phyloP scores from a whole-genome alignment of 2,888 invertebrate genomes.

The Ornithoptera priamus region DNA sequence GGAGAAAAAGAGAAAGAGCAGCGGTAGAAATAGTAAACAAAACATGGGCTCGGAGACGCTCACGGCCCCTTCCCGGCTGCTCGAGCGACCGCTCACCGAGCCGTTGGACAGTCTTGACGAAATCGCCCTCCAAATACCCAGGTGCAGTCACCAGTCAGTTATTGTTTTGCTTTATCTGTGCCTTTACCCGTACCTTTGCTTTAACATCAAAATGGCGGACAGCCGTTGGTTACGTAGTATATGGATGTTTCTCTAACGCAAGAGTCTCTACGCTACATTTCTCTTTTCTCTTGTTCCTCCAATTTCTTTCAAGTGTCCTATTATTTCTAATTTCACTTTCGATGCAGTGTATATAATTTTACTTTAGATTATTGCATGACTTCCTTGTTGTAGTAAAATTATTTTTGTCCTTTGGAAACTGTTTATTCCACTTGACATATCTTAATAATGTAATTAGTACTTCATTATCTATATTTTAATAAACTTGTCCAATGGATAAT shows the following conservation, averaged over 20 bases:
- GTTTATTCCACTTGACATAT: too few species aligned
- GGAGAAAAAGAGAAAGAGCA: constrained; percentile 54
- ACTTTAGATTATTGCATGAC: not conserved
- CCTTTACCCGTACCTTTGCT: not conserved
- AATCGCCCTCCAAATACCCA: constrained; percentile 95
- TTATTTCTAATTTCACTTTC: not conserved
- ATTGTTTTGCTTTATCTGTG: constrained; percentile 17
- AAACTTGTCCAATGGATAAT: too few species aligned
- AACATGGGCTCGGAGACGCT: constrained; percentile 78
- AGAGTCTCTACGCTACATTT: not conserved
- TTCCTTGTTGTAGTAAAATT: not conserved
- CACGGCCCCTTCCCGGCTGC: constrained; percentile 89
- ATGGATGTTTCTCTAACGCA: not conserved
- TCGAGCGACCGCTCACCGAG: constrained; percentile 90
- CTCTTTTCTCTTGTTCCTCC: not conserved
- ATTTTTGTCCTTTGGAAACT: not conserved
- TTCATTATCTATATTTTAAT: too few species aligned
- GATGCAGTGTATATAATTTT: not conserved
- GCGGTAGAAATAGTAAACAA: constrained; percentile 47
- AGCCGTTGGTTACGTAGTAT: not conserved
- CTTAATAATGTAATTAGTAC: too few species aligned
- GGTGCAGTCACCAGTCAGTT: constrained; percentile 76
- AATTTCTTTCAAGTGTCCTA: not conserved
- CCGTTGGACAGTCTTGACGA: constrained; percentile 95
- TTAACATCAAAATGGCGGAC: not conserved